Conservation (phyloP, 2,113 vertebrate species). For the Mobula hypostoma region DNA sequence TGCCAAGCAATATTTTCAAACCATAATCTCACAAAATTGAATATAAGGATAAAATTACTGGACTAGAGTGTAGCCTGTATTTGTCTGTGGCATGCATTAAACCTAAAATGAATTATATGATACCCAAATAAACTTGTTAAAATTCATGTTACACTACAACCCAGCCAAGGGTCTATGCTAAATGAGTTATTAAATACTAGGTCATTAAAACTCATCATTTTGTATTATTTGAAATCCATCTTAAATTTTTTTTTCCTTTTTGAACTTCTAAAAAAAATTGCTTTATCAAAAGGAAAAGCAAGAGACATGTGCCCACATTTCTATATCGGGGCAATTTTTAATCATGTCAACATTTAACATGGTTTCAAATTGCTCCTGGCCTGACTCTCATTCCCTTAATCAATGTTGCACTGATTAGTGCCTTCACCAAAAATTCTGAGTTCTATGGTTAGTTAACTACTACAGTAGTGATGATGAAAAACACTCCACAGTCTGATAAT, state of each 20-base stretch:
- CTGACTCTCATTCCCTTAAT: neutral
- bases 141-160: neutral
- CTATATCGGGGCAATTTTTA: neutral
- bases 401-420: neutral
- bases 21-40: neutral
- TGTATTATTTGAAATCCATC: neutral
- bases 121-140: neutral
- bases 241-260: neutral
- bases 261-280: neutral
- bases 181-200: neutral
- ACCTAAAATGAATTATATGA: neutral
- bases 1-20: neutral
- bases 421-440: neutral
- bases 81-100: neutral
- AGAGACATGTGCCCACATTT: neutral
- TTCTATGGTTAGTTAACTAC: neutral
- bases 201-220: neutral
- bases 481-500: neutral
- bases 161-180: neutral
- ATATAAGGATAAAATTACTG: neutral
- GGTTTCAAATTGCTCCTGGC: neutral
- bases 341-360: too few species aligned
- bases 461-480: neutral
- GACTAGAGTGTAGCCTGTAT: neutral
- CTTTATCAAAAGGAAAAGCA: neutral